These are phyloP conservation scores for Dendrolimus houi DNA, from an alignment of 2,888 invertebrate genomes.

Conservation along the genomic window DNA sequence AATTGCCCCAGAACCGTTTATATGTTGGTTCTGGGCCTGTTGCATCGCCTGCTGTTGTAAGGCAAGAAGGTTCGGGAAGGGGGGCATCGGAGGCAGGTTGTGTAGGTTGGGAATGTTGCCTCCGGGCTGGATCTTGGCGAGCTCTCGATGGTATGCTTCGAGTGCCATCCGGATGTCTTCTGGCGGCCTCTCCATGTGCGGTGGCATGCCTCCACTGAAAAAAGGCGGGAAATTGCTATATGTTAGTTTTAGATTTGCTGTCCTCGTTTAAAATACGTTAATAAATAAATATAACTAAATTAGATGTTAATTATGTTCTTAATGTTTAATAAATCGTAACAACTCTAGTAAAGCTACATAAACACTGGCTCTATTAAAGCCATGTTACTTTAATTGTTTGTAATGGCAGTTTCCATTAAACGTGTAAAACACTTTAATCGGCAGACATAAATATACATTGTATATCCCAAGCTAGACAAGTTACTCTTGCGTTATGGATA, in stretches of 20 bases:
- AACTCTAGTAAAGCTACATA: too few relatives aligned
- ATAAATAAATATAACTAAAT: too few relatives aligned
- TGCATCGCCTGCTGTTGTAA: constrained; percentile 81
- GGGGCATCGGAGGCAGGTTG: constrained; percentile 71
- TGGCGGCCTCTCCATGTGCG: constrained; percentile 76
- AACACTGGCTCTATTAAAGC: too few relatives aligned
- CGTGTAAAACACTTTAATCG: too few relatives aligned
- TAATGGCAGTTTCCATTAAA: too few relatives aligned
- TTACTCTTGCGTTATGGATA: too few relatives aligned
- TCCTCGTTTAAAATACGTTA: constrained; percentile 34
- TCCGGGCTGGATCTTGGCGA: constrained; percentile 89
- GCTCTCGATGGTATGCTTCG: constrained; percentile 94
- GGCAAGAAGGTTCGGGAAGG: constrained; percentile 81
- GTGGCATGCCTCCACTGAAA: constrained; percentile 84
- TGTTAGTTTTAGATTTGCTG: constrained; percentile 77
- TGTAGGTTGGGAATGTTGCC: constrained; percentile 77
- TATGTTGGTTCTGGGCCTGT: constrained; percentile 65
- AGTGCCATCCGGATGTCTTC: constrained; percentile 93
- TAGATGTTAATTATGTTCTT: too few relatives aligned
- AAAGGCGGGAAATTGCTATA: constrained; percentile 89
- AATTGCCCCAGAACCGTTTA: constrained; percentile 81
- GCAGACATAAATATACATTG: too few relatives aligned
- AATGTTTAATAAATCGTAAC: too few relatives aligned
- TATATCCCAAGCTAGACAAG: too few relatives aligned
- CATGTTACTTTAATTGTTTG: too few relatives aligned